phyloP scores from a whole-genome alignment of 2,113 vertebrate species.

The Pyxicephalus adspersus region DNA sequence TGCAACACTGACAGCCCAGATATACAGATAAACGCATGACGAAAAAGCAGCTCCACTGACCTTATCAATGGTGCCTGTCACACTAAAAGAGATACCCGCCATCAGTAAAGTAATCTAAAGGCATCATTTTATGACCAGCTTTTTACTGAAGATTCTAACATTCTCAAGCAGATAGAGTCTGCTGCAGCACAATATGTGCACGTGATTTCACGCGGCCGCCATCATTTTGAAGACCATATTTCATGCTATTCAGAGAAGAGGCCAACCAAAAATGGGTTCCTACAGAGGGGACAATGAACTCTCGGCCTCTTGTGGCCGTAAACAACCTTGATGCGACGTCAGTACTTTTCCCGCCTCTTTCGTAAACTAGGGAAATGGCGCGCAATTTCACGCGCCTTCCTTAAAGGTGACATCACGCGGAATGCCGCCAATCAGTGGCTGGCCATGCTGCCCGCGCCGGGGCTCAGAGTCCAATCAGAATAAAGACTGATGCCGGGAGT shows the following conservation, averaged over 20 bases:
- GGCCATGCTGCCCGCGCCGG: conserved; percentile 13
- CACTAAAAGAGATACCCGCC: no score
- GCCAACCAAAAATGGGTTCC: not conserved
- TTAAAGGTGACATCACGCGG: not conserved
- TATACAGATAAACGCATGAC: no score
- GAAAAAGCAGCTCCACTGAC: no score
- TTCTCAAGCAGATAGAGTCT: no score
- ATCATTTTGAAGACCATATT: not conserved
- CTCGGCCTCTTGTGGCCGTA: not conserved
- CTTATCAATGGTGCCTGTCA: no score
- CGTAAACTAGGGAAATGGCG: not conserved
- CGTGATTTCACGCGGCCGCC: not conserved
- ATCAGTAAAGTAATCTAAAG: no score
- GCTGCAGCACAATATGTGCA: no score
- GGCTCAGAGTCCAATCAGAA: conserved; percentile 7
- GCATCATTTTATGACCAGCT: no score
- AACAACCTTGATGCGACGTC: no score
- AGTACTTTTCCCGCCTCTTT: not conserved
- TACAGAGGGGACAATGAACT: not conserved
- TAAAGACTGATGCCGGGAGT: conserved; percentile 34
- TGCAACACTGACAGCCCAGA: no score
- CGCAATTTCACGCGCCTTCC: not conserved
- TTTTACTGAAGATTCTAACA: no score
- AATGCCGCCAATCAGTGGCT: not conserved
- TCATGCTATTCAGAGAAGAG: accelerated